Evolutionary conservation across 2,888 invertebrate species (phyloP).

Genomic region (Mayetiola destructor): DNA sequence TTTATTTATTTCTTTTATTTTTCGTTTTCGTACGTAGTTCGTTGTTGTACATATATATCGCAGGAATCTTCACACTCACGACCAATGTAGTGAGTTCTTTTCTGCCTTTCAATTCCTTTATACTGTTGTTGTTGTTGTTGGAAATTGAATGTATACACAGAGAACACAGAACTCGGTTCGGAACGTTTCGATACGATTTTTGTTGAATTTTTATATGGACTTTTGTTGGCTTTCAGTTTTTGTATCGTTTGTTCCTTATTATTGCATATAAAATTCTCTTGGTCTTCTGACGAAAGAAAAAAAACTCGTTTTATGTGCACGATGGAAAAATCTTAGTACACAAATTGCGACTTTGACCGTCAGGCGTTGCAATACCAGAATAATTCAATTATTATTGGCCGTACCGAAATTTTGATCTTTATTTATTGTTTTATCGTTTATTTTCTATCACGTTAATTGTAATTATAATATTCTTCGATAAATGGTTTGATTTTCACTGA

Average conservation of each 20-base stretch:
- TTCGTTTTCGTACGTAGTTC: neutral
- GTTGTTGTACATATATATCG: conserved; percentile 12
- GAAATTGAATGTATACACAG: neutral
- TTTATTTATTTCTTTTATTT: neutral
- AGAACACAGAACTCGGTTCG: no score
- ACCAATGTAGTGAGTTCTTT: neutral
- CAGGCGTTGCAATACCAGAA: no score
- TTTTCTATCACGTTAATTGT: no score
- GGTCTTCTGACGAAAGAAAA: neutral
- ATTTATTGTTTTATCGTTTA: no score
- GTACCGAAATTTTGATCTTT: no score
- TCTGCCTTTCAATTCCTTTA: no score
- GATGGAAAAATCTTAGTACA: no score
- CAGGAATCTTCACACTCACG: conserved; percentile 3
- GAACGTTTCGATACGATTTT: conserved; percentile 4
- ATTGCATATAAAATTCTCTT: neutral
- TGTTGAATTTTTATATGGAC: conserved; percentile 7
- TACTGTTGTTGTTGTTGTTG: neutral
- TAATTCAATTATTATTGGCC: no score
- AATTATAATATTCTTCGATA: no score
- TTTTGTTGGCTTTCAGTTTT: neutral
- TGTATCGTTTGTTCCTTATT: neutral
- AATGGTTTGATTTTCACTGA: neutral
- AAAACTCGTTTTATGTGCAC: neutral
- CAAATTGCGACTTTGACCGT: no score